A percentile compares a stretch with the other conserved stretches of the same genome.
Evolutionary conservation across 2,113 vertebrate species (phyloP).

Genomic region (Erinaceus europaeus): DNA sequence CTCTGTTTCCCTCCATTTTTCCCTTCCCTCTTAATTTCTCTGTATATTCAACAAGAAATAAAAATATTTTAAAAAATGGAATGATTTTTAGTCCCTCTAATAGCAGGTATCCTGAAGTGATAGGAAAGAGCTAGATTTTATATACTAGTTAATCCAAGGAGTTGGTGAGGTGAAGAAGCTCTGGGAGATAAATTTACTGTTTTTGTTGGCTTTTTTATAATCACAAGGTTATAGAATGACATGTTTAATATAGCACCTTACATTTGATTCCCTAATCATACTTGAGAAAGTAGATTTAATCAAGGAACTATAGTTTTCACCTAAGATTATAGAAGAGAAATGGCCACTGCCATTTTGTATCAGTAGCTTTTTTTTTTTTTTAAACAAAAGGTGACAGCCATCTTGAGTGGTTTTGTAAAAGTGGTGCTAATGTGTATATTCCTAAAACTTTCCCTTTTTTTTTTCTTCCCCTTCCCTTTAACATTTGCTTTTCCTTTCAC

Average conservation of each 20-base stretch:
- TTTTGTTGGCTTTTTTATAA: constrained; percentile 30
- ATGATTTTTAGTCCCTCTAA: neutral
- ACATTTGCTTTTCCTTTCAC: constrained; percentile 86
- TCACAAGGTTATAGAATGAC: neutral
- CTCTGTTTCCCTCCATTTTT: too few species aligned
- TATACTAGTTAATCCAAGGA: neutral
- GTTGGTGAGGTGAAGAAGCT: neutral
- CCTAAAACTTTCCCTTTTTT: constrained; percentile 79
- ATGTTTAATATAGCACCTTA: neutral
- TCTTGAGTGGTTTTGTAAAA: constrained; percentile 87
- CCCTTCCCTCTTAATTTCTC: too few species aligned
- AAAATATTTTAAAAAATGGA: neutral
- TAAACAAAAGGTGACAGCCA: constrained; percentile 65
- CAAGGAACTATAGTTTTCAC: constrained; percentile 22
- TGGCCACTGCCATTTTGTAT: neutral
- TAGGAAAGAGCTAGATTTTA: constrained; percentile 14
- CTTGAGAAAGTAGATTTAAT: constrained; percentile 20
- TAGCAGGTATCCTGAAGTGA: constrained; percentile 40
- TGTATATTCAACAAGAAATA: too few species aligned
- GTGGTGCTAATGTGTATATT: constrained; percentile 87
- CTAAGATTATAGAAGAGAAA: constrained; percentile 22
- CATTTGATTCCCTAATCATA: constrained; percentile 13
- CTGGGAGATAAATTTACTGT: neutral
- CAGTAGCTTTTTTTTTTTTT: constrained; percentile 23
- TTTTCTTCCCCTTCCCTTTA: constrained; percentile 74